Conservation (phyloP, 1,140 invertebrate species). For the Drosophila virilis region DNA sequence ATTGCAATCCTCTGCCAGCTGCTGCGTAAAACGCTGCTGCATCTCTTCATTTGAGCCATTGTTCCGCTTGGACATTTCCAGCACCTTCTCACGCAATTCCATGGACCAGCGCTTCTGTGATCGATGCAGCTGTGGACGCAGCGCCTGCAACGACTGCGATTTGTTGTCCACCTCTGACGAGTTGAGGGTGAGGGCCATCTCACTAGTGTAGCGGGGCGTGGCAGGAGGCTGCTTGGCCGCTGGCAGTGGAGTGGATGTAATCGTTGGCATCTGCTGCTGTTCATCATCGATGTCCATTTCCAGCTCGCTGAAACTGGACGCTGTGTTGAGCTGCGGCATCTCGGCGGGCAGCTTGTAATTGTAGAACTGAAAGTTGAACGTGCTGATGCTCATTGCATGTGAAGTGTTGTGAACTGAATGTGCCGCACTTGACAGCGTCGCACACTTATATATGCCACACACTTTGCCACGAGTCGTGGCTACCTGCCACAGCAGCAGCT, state of each 20-base stretch:
- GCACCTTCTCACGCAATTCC: constrained; percentile 71
- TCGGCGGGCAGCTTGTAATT: constrained; percentile 63
- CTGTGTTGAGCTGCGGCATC: constrained; percentile 21
- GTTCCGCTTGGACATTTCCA: constrained; percentile 75
- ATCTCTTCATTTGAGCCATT: constrained; percentile 52
- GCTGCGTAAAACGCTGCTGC: constrained; percentile 27
- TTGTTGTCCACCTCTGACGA: constrained; percentile 28
- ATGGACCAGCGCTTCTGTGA: constrained; percentile 69
- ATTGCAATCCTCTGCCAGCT: constrained; percentile 4
- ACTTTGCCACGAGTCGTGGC: too few relatives aligned
- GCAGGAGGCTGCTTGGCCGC: constrained; percentile 12
- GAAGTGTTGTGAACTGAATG: constrained; percentile 29
- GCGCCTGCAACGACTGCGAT: constrained; percentile 6
- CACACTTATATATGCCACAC: constrained; percentile 25
- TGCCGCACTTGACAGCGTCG: neutral
- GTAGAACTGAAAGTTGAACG: constrained; percentile 77
- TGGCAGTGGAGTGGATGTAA: constrained; percentile 54
- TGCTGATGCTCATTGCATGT: constrained; percentile 72
- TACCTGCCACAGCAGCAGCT: constrained; percentile 12
- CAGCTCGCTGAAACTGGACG: constrained; percentile 61
- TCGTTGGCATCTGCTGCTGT: constrained; percentile 41
- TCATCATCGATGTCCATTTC: constrained; percentile 79
- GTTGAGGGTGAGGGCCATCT: constrained; percentile 41
- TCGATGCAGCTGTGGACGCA: constrained; percentile 67
- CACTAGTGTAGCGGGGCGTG: constrained; percentile 56